Conservation (phyloP, 2,888 invertebrate species). For the Stegana nigrithorax region DNA sequence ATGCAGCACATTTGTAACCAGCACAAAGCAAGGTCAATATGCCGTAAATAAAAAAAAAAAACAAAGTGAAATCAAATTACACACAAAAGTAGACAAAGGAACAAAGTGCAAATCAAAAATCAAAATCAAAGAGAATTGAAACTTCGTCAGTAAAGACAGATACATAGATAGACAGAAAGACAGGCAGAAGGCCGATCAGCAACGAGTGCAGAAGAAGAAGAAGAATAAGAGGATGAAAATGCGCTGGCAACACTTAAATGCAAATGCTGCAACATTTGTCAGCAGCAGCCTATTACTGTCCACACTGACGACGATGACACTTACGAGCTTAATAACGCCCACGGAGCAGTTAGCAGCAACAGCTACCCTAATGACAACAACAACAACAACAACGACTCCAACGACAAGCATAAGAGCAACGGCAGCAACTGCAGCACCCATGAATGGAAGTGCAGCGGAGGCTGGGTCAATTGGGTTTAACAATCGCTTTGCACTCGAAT, state of each 20-base stretch:
- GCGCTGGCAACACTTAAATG: conserved; percentile 41
- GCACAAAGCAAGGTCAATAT: too few relatives aligned
- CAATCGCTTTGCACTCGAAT: conserved; percentile 35
- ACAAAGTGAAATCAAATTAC: not conserved
- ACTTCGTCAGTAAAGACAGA: not conserved
- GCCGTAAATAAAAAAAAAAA: too few relatives aligned
- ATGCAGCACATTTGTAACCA: too few relatives aligned
- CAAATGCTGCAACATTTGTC: conserved; percentile 26
- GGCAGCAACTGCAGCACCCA: conserved; percentile 11
- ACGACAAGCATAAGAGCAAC: conserved; percentile 13
- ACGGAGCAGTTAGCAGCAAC: conserved; percentile 48
- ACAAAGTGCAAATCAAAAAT: not conserved
- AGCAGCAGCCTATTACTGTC: conserved; percentile 51
- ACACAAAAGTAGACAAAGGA: too few relatives aligned
- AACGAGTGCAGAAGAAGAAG: not conserved
- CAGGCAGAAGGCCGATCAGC: not conserved
- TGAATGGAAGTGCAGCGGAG: too few relatives aligned
- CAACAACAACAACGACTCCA: conserved; percentile 12
- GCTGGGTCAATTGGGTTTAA: too few relatives aligned
- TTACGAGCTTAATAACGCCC: conserved; percentile 62
- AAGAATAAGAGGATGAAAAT: conserved; percentile 36
- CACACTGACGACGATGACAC: conserved; percentile 48
- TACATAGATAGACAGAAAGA: not conserved
- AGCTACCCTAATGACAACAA: conserved; percentile 18
- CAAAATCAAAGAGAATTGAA: not conserved